Percentiles rank a stretch among this genome's conserved stretches.
phyloP scores from a whole-genome alignment of 2,797 vertebrate genomes.

The Myiotriccus ornatus region DNA sequence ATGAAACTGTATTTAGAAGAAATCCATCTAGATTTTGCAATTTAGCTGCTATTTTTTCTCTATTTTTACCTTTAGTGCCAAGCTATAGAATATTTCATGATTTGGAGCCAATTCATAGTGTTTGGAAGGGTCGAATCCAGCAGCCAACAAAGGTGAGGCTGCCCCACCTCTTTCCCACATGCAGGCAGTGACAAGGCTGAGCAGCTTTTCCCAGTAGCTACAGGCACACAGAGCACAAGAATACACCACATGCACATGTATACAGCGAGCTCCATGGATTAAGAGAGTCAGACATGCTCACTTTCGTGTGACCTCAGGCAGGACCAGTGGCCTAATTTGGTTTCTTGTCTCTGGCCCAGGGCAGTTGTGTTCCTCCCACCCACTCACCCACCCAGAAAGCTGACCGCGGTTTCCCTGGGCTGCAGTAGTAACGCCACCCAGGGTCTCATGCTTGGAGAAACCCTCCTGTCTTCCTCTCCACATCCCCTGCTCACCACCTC shows the following conservation, averaged over 20 bases:
- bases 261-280: accelerated
- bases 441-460: neutral
- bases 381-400: neutral
- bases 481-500: neutral
- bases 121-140: neutral
- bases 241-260: accelerated
- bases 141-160: neutral
- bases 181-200: neutral
- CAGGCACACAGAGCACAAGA: accelerated
- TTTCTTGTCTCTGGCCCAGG: accelerated
- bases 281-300: neutral
- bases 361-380: neutral
- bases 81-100: neutral
- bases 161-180: neutral
- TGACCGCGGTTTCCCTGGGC: neutral
- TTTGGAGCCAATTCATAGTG: neutral
- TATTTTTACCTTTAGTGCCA: neutral
- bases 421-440: accelerated
- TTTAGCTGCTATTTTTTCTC: neutral
- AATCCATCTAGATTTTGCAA: neutral
- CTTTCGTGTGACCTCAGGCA: neutral
- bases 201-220: neutral
- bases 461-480: neutral
- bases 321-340: accelerated
- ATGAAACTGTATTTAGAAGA: neutral